phyloP scores from a whole-genome alignment of 2,113 vertebrate genomes.

The Eonycteris spelaea region DNA sequence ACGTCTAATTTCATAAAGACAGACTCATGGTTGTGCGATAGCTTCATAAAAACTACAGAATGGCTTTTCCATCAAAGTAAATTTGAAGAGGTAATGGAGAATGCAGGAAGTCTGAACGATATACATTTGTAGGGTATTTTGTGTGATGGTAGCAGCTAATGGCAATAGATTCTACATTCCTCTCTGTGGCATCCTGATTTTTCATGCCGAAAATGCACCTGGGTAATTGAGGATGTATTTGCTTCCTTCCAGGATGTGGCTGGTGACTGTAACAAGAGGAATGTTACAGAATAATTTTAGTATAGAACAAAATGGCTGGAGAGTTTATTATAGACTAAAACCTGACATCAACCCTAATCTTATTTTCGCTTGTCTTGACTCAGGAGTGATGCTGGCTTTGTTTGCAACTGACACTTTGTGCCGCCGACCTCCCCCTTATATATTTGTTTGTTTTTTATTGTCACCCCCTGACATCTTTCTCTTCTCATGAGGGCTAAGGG shows the following conservation, averaged over 20 bases:
- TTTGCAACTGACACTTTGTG: not conserved
- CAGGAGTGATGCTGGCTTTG: not conserved
- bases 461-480: not conserved
- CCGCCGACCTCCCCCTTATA: not conserved
- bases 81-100: constrained; percentile 27
- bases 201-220: constrained; percentile 28
- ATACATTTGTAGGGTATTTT: constrained; percentile 1
- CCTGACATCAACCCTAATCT: constrained; percentile 36
- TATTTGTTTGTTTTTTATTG: constrained; percentile 36
- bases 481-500: not conserved
- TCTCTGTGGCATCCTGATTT: constrained; percentile 34
- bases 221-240: constrained; percentile 12
- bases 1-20: not conserved
- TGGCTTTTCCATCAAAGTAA: constrained; percentile 32
- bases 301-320: constrained; percentile 9
- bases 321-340: constrained; percentile 22
- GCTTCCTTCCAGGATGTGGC: constrained; percentile 1
- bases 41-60: constrained; percentile 34
- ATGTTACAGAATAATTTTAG: constrained; percentile 38
- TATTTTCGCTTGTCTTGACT: constrained; percentile 24
- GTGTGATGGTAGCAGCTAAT: constrained; percentile 23
- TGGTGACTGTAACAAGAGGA: constrained; percentile 16
- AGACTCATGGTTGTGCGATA: not conserved
- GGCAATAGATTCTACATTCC: not conserved
- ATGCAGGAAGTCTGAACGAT: not conserved